Evolutionary conservation across 1,140 invertebrate species (phyloP).

Genomic region (Augochlora pura): DNA sequence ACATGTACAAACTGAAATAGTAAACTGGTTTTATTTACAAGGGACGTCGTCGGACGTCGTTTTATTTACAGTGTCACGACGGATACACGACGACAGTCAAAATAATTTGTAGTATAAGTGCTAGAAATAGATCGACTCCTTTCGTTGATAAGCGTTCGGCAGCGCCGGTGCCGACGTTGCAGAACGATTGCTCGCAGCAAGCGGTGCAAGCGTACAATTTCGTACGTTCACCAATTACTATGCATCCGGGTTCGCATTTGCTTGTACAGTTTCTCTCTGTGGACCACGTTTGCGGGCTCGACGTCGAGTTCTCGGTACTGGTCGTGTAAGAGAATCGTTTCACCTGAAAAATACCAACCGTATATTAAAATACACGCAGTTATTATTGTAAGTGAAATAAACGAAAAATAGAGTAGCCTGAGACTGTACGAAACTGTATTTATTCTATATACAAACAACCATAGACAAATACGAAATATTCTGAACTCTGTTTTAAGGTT

Average conservation of each 20-base stretch:
- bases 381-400: too few relatives aligned
- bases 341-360: slow-evolving; percentile 81
- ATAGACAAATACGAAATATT: too few relatives aligned
- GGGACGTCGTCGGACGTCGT: not conserved
- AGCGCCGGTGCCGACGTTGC: slow-evolving; percentile 86
- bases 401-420: too few relatives aligned
- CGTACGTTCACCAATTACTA: slow-evolving; percentile 91
- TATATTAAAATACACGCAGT: not conserved
- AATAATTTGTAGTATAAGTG: slow-evolving; percentile 71
- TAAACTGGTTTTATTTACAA: slow-evolving; percentile 27
- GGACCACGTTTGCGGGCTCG: slow-evolving; percentile 88
- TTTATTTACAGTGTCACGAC: slow-evolving; percentile 70
- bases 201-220: slow-evolving; percentile 91
- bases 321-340: slow-evolving; percentile 91
- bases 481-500: too few relatives aligned
- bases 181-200: slow-evolving; percentile 89
- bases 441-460: too few relatives aligned
- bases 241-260: slow-evolving; percentile 91
- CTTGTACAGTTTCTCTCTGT: slow-evolving; percentile 90
- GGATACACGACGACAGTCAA: slow-evolving; percentile 74
- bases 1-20: not conserved
- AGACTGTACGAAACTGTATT: too few relatives aligned
- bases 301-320: slow-evolving; percentile 89
- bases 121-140: slow-evolving; percentile 72
- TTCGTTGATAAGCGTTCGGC: slow-evolving; percentile 69